Conservation (phyloP, 2,113 vertebrate species). For the Rhinogobius similis region DNA sequence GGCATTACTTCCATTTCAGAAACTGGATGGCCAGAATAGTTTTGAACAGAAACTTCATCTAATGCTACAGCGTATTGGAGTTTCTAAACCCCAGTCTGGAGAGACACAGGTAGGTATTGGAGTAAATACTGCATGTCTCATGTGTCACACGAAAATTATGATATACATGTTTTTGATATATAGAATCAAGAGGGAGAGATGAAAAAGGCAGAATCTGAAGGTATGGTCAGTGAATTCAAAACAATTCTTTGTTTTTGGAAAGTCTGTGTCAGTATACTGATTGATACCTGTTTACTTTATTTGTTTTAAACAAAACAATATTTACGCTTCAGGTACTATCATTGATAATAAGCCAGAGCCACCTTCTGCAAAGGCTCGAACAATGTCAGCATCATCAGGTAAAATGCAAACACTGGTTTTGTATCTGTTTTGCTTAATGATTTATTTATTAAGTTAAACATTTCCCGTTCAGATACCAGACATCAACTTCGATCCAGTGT, state of each 20-base stretch:
- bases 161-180: conserved; percentile 26
- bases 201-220: conserved; percentile 91
- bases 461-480: conserved; percentile 61
- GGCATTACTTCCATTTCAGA: conserved; percentile 71
- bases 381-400: conserved; percentile 90
- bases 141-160: not conserved
- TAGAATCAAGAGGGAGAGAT: conserved; percentile 89
- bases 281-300: conserved; percentile 7
- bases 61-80: conserved; percentile 90
- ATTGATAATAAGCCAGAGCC: conserved; percentile 86
- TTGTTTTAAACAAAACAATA: conserved; percentile 22
- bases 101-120: conserved; percentile 79
- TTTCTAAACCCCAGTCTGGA: conserved; percentile 79
- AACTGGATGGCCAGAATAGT: conserved; percentile 84
- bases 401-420: conserved; percentile 18
- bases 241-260: not conserved
- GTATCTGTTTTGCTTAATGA: not conserved
- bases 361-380: conserved; percentile 83
- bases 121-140: not conserved
- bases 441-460: not conserved
- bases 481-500: conserved; percentile 70
- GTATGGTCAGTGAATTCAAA: conserved; percentile 61
- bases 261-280: not conserved
- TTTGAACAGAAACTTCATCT: conserved; percentile 90
- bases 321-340: conserved; percentile 83